Conservation (phyloP, 2,888 invertebrate genomes). For the Mimachlamys varia region DNA sequence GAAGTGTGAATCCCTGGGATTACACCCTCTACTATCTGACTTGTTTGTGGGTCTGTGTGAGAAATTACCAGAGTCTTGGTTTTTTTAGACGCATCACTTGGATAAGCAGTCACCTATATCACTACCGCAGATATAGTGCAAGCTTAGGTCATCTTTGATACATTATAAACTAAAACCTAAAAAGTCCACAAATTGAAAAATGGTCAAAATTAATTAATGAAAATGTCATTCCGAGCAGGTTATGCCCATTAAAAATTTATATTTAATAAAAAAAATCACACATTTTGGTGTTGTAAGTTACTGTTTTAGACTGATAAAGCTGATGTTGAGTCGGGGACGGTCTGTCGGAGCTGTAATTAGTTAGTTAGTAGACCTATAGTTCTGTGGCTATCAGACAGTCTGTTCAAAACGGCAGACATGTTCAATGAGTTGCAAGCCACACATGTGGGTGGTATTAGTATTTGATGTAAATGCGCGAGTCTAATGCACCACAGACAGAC, state of each 20-base stretch:
- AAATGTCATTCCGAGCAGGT: too few relatives aligned
- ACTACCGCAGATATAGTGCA: not conserved
- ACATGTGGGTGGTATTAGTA: constrained; percentile 8
- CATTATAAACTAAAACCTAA: not conserved
- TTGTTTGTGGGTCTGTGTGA: not conserved
- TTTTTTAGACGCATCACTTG: not conserved
- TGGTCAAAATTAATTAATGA: too few relatives aligned
- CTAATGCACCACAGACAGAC: not conserved
- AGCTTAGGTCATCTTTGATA: not conserved
- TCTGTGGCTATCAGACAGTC: not conserved
- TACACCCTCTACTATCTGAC: not conserved
- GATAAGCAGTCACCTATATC: not conserved
- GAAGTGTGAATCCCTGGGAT: not conserved
- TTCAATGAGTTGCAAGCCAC: not conserved
- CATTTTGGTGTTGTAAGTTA: not conserved
- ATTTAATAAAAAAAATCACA: not conserved
- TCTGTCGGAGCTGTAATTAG: not conserved
- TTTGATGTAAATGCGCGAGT: not conserved
- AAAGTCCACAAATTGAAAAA: not conserved
- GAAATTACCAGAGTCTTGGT: not conserved
- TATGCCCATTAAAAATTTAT: too few relatives aligned
- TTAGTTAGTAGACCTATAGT: not conserved
- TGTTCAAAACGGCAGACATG: not conserved
- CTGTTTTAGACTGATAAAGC: not conserved
- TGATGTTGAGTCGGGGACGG: not conserved